Percentiles rank a stretch among this genome's conserved stretches.
These are phyloP conservation scores for Xenopus borealis DNA, from an alignment of 2,113 vertebrate genomes.

Conservation along the genomic window DNA sequence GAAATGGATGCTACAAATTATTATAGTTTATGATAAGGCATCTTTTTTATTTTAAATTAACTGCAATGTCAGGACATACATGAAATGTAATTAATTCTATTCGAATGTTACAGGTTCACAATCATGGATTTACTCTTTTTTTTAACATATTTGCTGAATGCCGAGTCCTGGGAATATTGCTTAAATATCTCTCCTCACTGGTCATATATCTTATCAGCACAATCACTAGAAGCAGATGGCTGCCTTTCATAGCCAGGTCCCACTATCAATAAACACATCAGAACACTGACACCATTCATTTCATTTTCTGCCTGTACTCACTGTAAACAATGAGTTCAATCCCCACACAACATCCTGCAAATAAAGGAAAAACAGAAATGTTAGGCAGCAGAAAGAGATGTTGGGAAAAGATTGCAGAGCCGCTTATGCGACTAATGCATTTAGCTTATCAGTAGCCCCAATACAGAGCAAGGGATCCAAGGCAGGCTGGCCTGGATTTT, in stretches of 20 bases:
- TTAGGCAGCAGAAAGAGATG: slow-evolving; percentile 5
- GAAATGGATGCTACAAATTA: too few relatives aligned
- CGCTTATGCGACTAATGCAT: not conserved
- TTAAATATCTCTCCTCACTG: not conserved
- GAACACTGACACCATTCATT: slow-evolving; percentile 1
- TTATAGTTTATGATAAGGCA: too few relatives aligned
- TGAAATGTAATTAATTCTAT: not conserved
- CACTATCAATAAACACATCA: slow-evolving; percentile 9
- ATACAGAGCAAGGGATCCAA: too few relatives aligned
- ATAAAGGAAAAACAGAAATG: slow-evolving; percentile 46
- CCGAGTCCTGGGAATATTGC: not conserved
- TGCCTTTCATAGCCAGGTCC: not conserved
- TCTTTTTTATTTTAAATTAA: too few relatives aligned
- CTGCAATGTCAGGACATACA: too few relatives aligned
- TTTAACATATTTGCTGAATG: not conserved
- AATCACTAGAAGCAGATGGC: not conserved
- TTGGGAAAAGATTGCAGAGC: not conserved
- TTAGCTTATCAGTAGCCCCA: too few relatives aligned
- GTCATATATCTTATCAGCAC: slow-evolving; percentile 6
- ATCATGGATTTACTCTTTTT: not conserved
- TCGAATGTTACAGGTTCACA: not conserved
- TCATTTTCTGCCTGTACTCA: slow-evolving; percentile 69
- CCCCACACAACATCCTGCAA: slow-evolving; percentile 97
- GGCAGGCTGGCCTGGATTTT: too few relatives aligned
- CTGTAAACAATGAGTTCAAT: slow-evolving; percentile 96